Base-by-base conservation (phyloP, 2,797 vertebrate species). In the Decapterus maruadsi region DNA sequence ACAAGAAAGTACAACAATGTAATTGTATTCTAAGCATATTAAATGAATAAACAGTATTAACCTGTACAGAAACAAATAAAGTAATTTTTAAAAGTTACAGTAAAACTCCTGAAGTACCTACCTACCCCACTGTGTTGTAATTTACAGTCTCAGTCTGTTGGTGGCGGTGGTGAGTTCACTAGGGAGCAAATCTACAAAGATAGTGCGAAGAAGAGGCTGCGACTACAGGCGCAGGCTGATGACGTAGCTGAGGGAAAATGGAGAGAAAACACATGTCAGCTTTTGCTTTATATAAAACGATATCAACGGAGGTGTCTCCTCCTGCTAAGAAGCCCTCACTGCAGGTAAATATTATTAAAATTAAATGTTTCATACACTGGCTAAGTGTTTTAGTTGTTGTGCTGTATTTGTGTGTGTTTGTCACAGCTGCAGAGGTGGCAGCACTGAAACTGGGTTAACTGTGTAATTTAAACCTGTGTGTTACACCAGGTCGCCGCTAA, bases 261-360 rank as follows among this genome's bases (percentile, higher is more conserved):
- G 94, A 95, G 78, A 80, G 76, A 54, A 91, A 90, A 93, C 93
- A 89, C 89, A 92, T 94, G 93, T 96, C 95, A 1, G 95, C 95
- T 0, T 94, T 95, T 82, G 83, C 87, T 19, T 62, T 94, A 46
- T 96, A 95, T 84, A 83, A 93, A 55, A 81, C 75, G 2, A 0
- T 94, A 6, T 63, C 85, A 34, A 0, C 53, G 65, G 80, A 84
- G 6, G 4, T 12, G 1, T 1, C 73, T 48, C 58, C 78, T 38
- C 63, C 87, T 4, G 57, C 50, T 4, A 87, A 86, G 40, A 80
- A 84, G 48, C 22, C 80, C 13, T 8, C 59, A 0, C 20, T 59
- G 10, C 82, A 89, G 94, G 95, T 95, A 92, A 8, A 58, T 0
- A 9, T 2, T 1, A 10, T 55, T 10, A 5, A 57, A 19, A 31